Conservation (phyloP, 2,888 invertebrate genomes). For the Pterobdella sp. region DNA sequence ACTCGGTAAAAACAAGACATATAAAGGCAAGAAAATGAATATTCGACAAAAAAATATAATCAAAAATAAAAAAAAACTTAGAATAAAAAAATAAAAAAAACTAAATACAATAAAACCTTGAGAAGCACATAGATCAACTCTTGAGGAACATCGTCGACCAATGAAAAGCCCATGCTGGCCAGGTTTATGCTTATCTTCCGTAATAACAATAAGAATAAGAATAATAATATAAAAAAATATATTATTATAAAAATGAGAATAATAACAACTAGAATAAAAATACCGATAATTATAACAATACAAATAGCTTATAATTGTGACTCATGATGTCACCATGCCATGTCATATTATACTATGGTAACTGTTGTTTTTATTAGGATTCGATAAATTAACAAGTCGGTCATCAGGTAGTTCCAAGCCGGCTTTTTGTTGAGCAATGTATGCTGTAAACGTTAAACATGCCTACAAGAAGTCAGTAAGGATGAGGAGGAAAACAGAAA, state of each 20-base stretch:
- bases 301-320: neutral
- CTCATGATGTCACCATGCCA: neutral
- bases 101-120: neutral
- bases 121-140: conserved; percentile 67
- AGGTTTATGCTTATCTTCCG: conserved; percentile 43
- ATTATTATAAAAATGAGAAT: neutral
- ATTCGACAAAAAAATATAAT: neutral
- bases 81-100: conserved; percentile 41
- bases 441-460: too few species aligned
- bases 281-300: neutral
- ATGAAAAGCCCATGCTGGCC: conserved; percentile 66
- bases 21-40: too few species aligned
- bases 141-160: conserved; percentile 69
- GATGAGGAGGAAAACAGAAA: too few species aligned
- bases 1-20: too few species aligned
- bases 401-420: too few species aligned
- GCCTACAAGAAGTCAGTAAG: too few species aligned
- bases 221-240: neutral
- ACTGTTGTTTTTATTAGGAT: too few species aligned
- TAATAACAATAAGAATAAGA: neutral
- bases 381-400: too few species aligned
- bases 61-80: neutral
- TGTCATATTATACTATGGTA: too few species aligned
- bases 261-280: neutral
- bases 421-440: too few species aligned